phyloP scores from a whole-genome alignment of 1,140 invertebrate species.

The Drosophila parabipectinata region DNA sequence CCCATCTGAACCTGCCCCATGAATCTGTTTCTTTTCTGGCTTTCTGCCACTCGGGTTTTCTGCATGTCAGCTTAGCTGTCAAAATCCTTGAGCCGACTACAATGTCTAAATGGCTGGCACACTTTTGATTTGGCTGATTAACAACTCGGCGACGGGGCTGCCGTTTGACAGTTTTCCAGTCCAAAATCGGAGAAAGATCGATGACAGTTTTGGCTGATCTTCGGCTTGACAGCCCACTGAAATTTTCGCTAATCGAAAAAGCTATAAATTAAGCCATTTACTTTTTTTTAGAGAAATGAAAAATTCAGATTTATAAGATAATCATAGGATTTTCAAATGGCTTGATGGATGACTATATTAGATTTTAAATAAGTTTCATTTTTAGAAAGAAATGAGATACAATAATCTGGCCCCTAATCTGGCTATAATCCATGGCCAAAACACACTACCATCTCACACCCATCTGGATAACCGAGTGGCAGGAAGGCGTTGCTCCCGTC shows the following conservation, averaged over 20 bases:
- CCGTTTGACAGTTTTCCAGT: conserved; percentile 54
- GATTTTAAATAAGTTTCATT: conserved; percentile 2
- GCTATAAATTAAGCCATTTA: conserved; percentile 33
- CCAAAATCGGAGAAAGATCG: conserved; percentile 51
- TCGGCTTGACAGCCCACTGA: conserved; percentile 14
- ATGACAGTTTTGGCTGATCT: conserved; percentile 65
- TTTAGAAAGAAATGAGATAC: no score
- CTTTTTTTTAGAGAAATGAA: conserved; percentile 4
- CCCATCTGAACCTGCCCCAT: conserved; percentile 22
- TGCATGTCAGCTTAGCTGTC: conserved; percentile 77
- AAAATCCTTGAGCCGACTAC: conserved; percentile 73
- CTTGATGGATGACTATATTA: conserved; percentile 8
- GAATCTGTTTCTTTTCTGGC: conserved; percentile 10
- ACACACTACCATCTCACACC: conserved; percentile 1
- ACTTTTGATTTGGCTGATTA: conserved; percentile 64
- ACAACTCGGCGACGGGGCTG: conserved; percentile 35
- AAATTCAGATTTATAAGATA: background rate
- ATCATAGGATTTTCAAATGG: background rate
- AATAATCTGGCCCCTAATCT: background rate
- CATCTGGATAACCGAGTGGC: background rate
- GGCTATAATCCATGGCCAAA: conserved; percentile 11
- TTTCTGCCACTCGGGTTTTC: conserved; percentile 31
- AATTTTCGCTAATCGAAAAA: background rate
- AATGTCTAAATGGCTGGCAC: conserved; percentile 63
- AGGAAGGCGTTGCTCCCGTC: conserved; percentile 51